A percentile compares a stretch with the other conserved stretches of the same genome.
These are phyloP conservation scores for Tetheella fluctuosa DNA, from an alignment of 2,888 invertebrate genomes.

Conservation along the genomic window DNA sequence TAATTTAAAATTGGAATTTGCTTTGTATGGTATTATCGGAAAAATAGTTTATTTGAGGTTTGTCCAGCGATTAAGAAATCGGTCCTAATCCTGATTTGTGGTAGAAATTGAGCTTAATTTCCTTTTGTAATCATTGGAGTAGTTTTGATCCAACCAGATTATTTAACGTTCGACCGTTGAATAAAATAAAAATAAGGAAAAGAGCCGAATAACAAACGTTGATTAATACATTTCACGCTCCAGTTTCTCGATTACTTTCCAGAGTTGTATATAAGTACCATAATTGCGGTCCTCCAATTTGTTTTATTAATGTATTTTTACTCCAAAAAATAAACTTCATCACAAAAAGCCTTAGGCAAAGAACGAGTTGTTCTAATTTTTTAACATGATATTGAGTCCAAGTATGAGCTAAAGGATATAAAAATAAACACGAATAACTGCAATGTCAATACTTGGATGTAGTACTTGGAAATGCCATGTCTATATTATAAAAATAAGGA, in stretches of 20 bases:
- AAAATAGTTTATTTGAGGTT: too few species aligned
- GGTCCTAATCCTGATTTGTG: too few species aligned
- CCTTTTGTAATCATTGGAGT: neutral
- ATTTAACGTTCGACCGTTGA: neutral
- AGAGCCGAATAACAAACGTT: neutral
- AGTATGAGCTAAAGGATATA: too few species aligned
- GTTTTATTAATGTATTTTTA: neutral
- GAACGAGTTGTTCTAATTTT: too few species aligned
- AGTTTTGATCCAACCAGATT: neutral
- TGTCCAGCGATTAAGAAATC: too few species aligned
- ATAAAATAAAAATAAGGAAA: slow-evolving; percentile 1
- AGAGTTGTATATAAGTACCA: neutral
- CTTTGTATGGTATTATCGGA: too few species aligned
- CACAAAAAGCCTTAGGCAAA: neutral
- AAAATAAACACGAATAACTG: too few species aligned
- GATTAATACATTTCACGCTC: slow-evolving; percentile 1
- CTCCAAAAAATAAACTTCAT: neutral
- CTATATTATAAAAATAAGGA: too few species aligned
- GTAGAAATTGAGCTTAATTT: neutral
- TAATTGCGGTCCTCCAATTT: neutral
- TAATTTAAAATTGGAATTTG: too few species aligned
- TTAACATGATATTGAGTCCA: too few species aligned
- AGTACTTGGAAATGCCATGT: too few species aligned
- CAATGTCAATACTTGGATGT: too few species aligned
- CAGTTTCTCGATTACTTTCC: neutral